Base-by-base conservation (phyloP, 2,888 invertebrate species). In the Meta bourneti region DNA sequence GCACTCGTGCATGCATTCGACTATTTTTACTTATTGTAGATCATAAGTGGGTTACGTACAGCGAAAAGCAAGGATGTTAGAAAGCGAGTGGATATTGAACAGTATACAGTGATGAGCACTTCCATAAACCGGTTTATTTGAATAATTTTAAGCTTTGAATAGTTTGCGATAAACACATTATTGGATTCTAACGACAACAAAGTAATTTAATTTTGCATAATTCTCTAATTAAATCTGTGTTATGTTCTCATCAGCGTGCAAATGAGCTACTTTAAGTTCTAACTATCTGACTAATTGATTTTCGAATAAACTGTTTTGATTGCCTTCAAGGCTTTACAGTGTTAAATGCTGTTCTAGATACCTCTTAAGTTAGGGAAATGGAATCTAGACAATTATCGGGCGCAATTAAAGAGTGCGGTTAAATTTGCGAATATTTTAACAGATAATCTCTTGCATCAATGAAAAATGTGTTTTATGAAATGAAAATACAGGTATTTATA, bases 161-260 rank as follows among this genome's bases (percentile, higher is more conserved):
- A 77, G 7, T 34, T 20, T 34, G 61, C n/a, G 51, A 77, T 52
- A 16, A 9, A 77, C 20, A 51, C 20, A 61, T 79, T 61, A 79
- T 19, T 20, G 34, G 7, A 19, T 61, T 13, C 16, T 16, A 61
- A 34, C 34, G 79, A 61, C 13, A 61, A 9, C 61, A 61, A 61
- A 61, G 13, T 54, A 7, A 61, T 49, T 61, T 19, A 19, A 61
- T 34, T 75, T 52, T 49, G 84, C 75, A 75, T 74, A 61, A 61
- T 61, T 84, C 74, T 84, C 75, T 34, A 75, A 84, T 75, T 61
- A 61, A 61, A 79, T 20, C 34, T 7, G 16, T 61, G 79, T 79
- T 79, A 79, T 61, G 61, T 79, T 79, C 20, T 61, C 61, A 79
- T 79, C 61, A 61, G 5, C 16, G 16, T 61, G 61, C 61, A 61